phyloP scores from a whole-genome alignment of 2,113 vertebrate genomes.

The Malurus elegans region DNA sequence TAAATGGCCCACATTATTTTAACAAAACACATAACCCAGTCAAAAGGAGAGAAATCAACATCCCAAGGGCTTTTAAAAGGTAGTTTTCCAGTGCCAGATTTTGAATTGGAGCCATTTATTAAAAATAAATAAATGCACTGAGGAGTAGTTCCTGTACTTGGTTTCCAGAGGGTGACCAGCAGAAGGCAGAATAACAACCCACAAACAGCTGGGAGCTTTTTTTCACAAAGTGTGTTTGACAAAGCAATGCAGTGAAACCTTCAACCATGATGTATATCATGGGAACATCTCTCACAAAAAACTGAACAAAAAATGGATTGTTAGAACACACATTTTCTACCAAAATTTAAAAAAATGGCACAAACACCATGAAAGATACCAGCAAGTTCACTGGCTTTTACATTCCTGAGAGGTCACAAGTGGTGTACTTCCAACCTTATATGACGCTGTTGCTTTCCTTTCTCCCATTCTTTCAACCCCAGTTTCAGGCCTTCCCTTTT shows the following conservation, averaged over 20 bases:
- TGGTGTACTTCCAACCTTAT: neutral
- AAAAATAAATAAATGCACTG: neutral
- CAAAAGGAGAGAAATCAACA: neutral
- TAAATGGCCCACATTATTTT: neutral
- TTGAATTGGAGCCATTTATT: neutral
- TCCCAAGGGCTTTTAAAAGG: neutral
- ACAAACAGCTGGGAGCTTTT: neutral
- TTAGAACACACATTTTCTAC: neutral
- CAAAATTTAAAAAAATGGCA: neutral
- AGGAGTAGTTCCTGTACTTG: neutral
- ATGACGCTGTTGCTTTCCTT: neutral
- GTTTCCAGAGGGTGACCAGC: neutral
- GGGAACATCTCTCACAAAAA: neutral
- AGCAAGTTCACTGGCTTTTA: neutral
- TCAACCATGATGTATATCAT: neutral
- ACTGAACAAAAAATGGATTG: neutral
- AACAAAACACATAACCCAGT: neutral
- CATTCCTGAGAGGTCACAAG: neutral
- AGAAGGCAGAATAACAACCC: neutral
- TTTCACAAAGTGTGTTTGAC: neutral
- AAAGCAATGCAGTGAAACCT: neutral
- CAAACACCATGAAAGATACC: neutral
- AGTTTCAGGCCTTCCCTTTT: neutral
- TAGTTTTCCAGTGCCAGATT: neutral
- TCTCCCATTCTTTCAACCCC: neutral